Percentiles rank a stretch among this genome's conserved stretches.
Evolutionary conservation across 2,888 invertebrate species (phyloP).

Genomic region (Lasius platythorax): DNA sequence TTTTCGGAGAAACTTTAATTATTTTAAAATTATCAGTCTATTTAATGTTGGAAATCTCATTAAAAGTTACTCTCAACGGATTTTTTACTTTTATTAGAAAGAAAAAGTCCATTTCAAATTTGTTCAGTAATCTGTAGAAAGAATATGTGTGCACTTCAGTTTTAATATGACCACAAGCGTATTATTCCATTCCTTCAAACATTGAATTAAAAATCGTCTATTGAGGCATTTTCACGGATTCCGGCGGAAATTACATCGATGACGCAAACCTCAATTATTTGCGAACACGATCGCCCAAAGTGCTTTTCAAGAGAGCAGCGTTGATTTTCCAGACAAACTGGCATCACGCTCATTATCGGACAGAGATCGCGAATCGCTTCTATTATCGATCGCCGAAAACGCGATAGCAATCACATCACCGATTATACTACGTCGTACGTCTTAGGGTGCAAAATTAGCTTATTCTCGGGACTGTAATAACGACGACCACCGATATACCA

Average conservation of each 20-base stretch:
- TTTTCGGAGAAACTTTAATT: conserved; percentile 1
- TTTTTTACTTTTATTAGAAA: neutral
- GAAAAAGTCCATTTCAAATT: neutral
- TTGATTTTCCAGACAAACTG: conserved; percentile 44
- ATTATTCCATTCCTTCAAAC: conserved; percentile 12
- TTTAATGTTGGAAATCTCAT: neutral
- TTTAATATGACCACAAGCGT: neutral
- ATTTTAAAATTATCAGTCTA: neutral
- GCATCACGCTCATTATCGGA: conserved; percentile 26
- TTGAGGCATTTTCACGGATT: neutral
- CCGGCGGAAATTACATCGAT: conserved; percentile 14
- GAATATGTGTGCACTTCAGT: neutral
- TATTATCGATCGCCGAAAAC: conserved; percentile 29
- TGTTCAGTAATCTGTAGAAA: neutral
- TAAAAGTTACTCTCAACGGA: neutral
- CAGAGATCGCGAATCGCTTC: conserved; percentile 16
- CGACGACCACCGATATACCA: neutral
- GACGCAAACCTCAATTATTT: conserved; percentile 24
- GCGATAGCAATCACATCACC: neutral
- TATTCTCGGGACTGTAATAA: conserved; percentile 14
- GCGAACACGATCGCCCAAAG: conserved; percentile 8
- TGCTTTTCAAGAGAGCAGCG: neutral
- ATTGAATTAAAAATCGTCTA: conserved; percentile 17
- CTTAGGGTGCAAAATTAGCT: conserved; percentile 1
- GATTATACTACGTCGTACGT: conserved; percentile 8